A percentile compares a stretch with the other conserved stretches of the same genome.
Conservation (phyloP, 1,140 invertebrate genomes). For the Paracyclopina nana region DNA sequence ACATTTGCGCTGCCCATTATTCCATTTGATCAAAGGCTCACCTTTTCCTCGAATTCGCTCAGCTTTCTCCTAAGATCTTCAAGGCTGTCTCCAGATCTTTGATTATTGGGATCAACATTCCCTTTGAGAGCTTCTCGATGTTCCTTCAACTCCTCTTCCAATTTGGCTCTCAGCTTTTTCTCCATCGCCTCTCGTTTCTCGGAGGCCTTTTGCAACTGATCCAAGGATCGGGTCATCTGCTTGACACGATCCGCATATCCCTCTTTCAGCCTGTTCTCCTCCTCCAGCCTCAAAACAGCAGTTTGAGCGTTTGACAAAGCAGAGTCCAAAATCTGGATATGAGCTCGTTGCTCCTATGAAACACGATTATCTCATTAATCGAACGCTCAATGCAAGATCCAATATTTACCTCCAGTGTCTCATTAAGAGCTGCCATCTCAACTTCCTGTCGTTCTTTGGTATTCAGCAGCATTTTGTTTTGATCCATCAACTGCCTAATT, state of each 20-base stretch:
- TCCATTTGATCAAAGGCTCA: not conserved
- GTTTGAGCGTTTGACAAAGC: constrained; percentile 72
- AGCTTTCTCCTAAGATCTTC: constrained; percentile 11
- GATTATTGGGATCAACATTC: not conserved
- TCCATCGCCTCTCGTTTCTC: constrained; percentile 69
- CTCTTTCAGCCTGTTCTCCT: constrained; percentile 33
- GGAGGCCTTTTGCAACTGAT: constrained; percentile 28
- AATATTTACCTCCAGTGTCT: constrained; percentile 39
- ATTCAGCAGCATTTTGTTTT: constrained; percentile 67
- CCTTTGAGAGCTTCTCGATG: not conserved
- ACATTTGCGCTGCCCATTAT: not conserved
- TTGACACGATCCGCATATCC: constrained; percentile 13
- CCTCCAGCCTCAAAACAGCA: constrained; percentile 66
- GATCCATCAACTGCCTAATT: constrained; percentile 63
- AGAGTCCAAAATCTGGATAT: constrained; percentile 78
- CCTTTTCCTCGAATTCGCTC: constrained; percentile 14
- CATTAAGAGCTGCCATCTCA: constrained; percentile 63
- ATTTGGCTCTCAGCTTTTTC: constrained; percentile 45
- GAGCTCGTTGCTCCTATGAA: constrained; percentile 60
- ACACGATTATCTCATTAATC: constrained; percentile 49
- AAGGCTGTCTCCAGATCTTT: constrained; percentile 6
- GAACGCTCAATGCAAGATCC: too few relatives aligned
- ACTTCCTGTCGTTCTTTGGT: constrained; percentile 75
- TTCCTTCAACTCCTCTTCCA: constrained; percentile 52
- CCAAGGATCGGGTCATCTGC: constrained; percentile 12